Evolutionary conservation across 2,113 vertebrate species (phyloP), one percentile per base, ranked within the genome.

Genomic region (Nibea coibor): DNA sequence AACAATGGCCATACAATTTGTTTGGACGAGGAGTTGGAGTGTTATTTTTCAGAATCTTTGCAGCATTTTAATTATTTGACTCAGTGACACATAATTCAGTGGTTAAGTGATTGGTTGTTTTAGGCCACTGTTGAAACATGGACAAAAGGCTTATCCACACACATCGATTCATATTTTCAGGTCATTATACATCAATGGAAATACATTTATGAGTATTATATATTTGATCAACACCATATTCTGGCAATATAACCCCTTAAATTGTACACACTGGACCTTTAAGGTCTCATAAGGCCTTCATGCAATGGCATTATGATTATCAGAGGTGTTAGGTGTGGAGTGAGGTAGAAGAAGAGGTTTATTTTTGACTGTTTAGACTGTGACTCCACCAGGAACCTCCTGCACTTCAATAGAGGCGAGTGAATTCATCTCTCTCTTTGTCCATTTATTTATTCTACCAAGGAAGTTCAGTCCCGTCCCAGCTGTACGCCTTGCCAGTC

Each of bases 401-500:
- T 24, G 47, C 11, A n/a, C 2, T 61, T 61, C 12, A 17, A 6
- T 17, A 80, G 45, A 24, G 14, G 24, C 10, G 39, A 16, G 7
- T 51, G 12, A 50, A 57, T 20, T 26, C 19, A 11, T 61, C 22
- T 73, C 5, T 78, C 12, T 54, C 14, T 20, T 35, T 19, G 1
- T 51, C 16, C 22, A 28, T 51, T 35, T 10, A 22, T 10, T 22
- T 3, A 51, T 50, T 87, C 88, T 93, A 95, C 94, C 94, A 96
- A 1, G 77, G 83, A 3, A 94, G 79, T 66, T 92, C 39, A 14
- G 83, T 70, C 11, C 85, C 70, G 26, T 90, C 86, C 89, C 87
- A 94, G 89, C 28, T 88, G 91, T 93, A 96, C 0, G 88, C 94
- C 75, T 86, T 93, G 43, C 91, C 92, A 3, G 91, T 93, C 83